These are phyloP conservation scores for Drosophila demipolita DNA, from an alignment of 2,888 invertebrate species.

Conservation along the genomic window DNA sequence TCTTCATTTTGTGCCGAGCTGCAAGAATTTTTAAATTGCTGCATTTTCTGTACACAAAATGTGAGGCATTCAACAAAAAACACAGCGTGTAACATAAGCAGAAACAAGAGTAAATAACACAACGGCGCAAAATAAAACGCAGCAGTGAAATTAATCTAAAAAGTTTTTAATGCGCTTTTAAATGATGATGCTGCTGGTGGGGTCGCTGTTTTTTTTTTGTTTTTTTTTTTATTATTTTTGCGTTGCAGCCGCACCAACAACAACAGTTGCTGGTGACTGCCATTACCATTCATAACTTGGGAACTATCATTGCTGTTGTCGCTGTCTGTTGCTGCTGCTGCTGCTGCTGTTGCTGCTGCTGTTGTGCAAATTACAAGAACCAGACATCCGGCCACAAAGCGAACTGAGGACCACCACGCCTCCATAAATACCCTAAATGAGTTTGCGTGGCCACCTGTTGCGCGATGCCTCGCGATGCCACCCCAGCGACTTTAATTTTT, in stretches of 20 bases:
- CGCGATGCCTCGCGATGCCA: slow-evolving; percentile 17
- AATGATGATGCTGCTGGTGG: slow-evolving; percentile 77
- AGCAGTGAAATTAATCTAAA: slow-evolving; percentile 83
- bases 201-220: slow-evolving; percentile 46
- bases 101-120: slow-evolving; percentile 57
- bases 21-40: slow-evolving; percentile 59
- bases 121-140: slow-evolving; percentile 53
- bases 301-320: slow-evolving; percentile 31
- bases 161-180: slow-evolving; percentile 84
- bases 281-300: slow-evolving; percentile 34
- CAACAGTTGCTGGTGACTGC: slow-evolving; percentile 34
- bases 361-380: slow-evolving; percentile 75
- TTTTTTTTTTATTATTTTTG: slow-evolving; percentile 32
- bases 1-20: not conserved
- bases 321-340: slow-evolving; percentile 24
- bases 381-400: slow-evolving; percentile 64
- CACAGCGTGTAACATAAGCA: slow-evolving; percentile 33
- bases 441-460: slow-evolving; percentile 74
- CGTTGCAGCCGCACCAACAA: slow-evolving; percentile 2
- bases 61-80: slow-evolving; percentile 47
- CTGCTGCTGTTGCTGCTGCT: slow-evolving; percentile 28
- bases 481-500: slow-evolving; percentile 70
- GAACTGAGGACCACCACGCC: slow-evolving; percentile 14
- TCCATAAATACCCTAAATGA: slow-evolving; percentile 58
- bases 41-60: slow-evolving; percentile 33